Evolutionary conservation across 2,797 vertebrate species (phyloP), one percentile per base, ranked within the genome.

Genomic region (Oreochromis grahami): DNA sequence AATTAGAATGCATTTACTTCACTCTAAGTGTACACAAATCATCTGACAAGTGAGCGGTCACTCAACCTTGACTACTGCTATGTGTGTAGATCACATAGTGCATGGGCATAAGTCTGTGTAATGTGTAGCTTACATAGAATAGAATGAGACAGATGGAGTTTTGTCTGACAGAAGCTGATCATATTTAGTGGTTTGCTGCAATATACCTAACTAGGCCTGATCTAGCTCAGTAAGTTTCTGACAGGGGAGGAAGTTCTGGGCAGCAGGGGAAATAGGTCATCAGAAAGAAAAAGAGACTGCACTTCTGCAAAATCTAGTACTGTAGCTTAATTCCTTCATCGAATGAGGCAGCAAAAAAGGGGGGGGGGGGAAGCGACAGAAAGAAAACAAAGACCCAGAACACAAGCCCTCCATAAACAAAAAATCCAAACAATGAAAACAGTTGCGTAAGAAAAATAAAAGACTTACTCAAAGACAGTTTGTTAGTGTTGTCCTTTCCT

Each of bases 401-500:
- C 79, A 41, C 87, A 93, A 92, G 74, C 51, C 76, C 87, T 87
- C 87, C 83, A 90, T 83, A 65, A 92, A 92, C 70, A 83, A 91
- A 94, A 84, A 88, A 86, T 43, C 60, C 78, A 92, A 92, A 92
- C 86, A 93, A 93, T 84, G 58, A 93, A 90, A 90, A 91, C 86
- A 93, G 87, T 94, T 92, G 83, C 91, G 88, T 91, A 94, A 92
- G 87, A 93, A 91, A 93, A 93, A 94, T 65, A 87, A 92, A 76
- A 34, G 91, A 98, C 98, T 99, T 97, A 99, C 98, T 96, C 94
- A 99, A 98, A 84, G 98, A 98, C 94, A 98, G 98, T 93, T 99
- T 99, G 93, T 98, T 98, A 88, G 97, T 98, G 93, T 97, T 98
- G 92, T 99, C 98, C 96, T 99, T 99, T 94, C 96, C 97, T 77